Evolutionary conservation across 2,797 vertebrate species (phyloP), one percentile per base, ranked within the genome.

Genomic region (Ficedula albicollis): DNA sequence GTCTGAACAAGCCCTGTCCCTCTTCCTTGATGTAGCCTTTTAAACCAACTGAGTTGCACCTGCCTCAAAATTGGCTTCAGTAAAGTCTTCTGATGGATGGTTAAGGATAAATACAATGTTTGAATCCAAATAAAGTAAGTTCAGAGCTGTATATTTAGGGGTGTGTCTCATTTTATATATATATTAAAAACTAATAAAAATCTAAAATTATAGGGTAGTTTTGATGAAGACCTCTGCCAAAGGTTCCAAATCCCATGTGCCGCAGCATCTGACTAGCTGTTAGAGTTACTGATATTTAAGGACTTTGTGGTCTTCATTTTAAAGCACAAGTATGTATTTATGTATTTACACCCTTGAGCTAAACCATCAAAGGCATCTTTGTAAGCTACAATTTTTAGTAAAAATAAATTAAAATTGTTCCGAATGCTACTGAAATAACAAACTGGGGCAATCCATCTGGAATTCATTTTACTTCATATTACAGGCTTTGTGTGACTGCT

Each of bases 391-490:
- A 82, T 87, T 92, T 95, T 95, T 94, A 91, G 87, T 92, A 93
- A 96, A 96, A 96, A 95, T 94, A 96, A 95, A 94, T 91, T 93
- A 73, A 96, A 96, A 91, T 92, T 95, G 55, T 89, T 95, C 89
- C 87, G 95, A 80, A 87, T 38, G 54, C 86, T 91, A 66, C 90
- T 96, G 84, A 86, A 96, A 94, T 96, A 97, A 95, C 84, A 90
- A 94, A 91, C 89, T 83, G 54, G 26, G 74, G 84, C 46, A 85
- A 95, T 91, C 91, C 96, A 96, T 96, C 96, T 97, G 96, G 94
- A 96, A 93, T 95, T 95, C 41, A 96, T 97, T 97, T 96, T 78
- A 69, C 56, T 95, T 89, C 89, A 79, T 94, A 88, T 95, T 90
- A 88, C 3, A 3, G 73, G 60, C 81, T 96, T 96, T 94, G 82